Base-by-base conservation (phyloP, 2,888 invertebrate species). In the Smittia sp. region DNA sequence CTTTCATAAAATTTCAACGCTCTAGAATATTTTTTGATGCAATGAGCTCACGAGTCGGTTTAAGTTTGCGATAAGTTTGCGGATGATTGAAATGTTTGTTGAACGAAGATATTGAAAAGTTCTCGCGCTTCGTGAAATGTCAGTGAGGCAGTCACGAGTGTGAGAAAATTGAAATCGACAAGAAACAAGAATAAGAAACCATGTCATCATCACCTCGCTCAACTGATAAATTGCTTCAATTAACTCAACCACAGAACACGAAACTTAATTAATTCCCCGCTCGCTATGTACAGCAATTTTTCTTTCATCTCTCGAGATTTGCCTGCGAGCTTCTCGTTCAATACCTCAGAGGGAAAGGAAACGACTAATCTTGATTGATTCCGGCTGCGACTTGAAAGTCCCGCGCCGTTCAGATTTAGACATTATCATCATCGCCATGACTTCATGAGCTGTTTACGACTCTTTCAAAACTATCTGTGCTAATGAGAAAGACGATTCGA, bases 221-320 rank as follows among this genome's bases (percentile, higher is more conserved):
- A 39, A 54, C 54, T 70, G 54, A 70, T 70, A 70, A 70, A 70
- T 70, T 52, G 70, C 70, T 70, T 54, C 58, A 70, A 70, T 70
- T 70, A 70, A 52, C 46, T 70, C 27, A 13, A 58, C 70, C 32
- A 32, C 32, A 32, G 32, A 32, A 32, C 32, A 54, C 27, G 54
- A 41, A 54, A 54, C 54, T 15, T 66, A 18, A 66, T 66, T 63
- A n/a, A 24, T 25, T 66, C 66, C 11, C 32, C 15, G 4, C 22
- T 66, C n/a, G 66, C 32, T 66, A 27, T 32, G 6, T 66, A 66
- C 15, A 66, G 20, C 11, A 32, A 18, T 27, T 66, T 32, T 1
- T 32, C 9, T 32, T 38, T 66, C 32, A 58, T 46, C 15, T 15
- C 3, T 15, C 13, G 15, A 46, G n/a, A 15, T 46, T 46, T 46